Conservation (phyloP, 1,140 invertebrate genomes). For the Dysdera silvatica region DNA sequence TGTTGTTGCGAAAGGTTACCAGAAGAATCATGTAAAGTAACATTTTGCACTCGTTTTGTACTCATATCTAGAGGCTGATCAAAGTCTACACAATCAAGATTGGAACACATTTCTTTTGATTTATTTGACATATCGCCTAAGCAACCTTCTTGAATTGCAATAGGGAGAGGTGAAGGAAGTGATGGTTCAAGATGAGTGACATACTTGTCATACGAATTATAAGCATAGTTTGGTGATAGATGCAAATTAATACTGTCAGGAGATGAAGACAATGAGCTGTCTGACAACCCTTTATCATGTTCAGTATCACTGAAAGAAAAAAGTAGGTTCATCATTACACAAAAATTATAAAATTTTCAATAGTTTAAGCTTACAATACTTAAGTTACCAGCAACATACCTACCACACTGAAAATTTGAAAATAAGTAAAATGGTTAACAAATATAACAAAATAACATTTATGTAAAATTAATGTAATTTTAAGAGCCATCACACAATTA, state of each 20-base stretch:
- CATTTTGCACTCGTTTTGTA: conserved; percentile 3
- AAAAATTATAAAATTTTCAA: neutral
- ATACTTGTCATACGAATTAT: neutral
- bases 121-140: no score
- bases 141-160: no score
- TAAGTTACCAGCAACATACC: no score
- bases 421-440: no score
- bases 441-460: no score
- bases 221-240: conserved; percentile 5
- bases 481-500: no score
- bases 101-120: no score
- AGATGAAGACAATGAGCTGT: conserved; percentile 21
- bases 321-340: neutral
- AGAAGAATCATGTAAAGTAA: neutral
- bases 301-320: conserved; percentile 14
- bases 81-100: conserved; percentile 7
- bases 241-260: conserved; percentile 20
- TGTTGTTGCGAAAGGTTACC: conserved; percentile 29
- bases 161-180: conserved; percentile 16
- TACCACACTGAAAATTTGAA: no score
- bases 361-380: neutral
- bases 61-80: conserved; percentile 29
- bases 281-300: conserved; percentile 17
- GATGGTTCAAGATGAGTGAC: conserved; percentile 4
- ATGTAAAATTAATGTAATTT: no score